phyloP scores from a whole-genome alignment of 2,797 vertebrate genomes.

The Hypotaenidia philippensis region DNA sequence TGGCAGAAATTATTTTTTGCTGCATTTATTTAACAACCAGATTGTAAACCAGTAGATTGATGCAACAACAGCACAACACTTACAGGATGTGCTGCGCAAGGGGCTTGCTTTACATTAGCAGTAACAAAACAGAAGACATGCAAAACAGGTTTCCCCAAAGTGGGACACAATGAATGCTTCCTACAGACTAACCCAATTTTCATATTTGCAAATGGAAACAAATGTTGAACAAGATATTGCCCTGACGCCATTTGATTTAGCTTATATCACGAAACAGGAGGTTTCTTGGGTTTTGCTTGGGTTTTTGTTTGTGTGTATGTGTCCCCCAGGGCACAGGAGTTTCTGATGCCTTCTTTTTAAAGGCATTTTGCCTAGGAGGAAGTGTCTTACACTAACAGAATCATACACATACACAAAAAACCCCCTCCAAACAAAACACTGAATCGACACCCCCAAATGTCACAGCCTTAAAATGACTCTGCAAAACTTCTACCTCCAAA shows the following conservation, averaged over 20 bases:
- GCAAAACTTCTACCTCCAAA: not conserved
- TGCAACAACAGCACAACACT: not conserved
- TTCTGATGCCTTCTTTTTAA: not conserved
- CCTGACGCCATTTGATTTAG: not conserved
- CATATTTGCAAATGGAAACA: not conserved
- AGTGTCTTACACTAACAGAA: not conserved
- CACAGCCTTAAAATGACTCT: not conserved
- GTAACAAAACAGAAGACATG: not conserved
- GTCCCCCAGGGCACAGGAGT: not conserved
- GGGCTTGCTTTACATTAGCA: fast-evolving
- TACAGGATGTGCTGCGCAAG: not conserved
- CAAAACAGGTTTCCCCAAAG: not conserved
- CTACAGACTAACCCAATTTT: not conserved
- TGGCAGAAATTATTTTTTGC: not conserved
- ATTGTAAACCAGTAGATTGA: not conserved
- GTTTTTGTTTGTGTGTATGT: no score
- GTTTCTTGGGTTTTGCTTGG: no score
- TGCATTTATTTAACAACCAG: not conserved
- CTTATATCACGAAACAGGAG: not conserved
- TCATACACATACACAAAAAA: fast-evolving
- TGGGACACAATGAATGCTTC: not conserved
- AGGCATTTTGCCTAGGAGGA: not conserved
- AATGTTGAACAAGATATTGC: not conserved
- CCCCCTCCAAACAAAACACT: not conserved
- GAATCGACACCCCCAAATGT: not conserved